These are phyloP conservation scores for Chloroclysta siterata DNA, from an alignment of 2,888 invertebrate species.

Conservation along the genomic window DNA sequence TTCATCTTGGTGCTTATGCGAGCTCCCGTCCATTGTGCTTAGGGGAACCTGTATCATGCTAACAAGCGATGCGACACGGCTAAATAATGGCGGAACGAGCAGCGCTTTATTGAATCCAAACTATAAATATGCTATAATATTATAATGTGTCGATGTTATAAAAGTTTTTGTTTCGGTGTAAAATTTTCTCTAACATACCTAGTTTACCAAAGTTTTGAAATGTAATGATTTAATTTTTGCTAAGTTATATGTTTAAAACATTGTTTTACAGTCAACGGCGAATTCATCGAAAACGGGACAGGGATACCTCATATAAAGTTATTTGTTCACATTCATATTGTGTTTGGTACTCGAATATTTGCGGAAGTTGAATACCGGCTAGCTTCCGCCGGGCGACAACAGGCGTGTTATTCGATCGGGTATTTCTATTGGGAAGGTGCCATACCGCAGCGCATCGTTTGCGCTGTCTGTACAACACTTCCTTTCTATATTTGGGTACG, in stretches of 20 bases:
- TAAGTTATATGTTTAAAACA: constrained; percentile 12
- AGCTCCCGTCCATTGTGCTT: constrained; percentile 45
- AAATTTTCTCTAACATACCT: not conserved
- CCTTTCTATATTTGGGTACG: constrained; percentile 35
- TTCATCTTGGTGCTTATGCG: constrained; percentile 56
- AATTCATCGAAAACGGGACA: constrained; percentile 26
- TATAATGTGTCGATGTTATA: not conserved
- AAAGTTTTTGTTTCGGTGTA: not conserved
- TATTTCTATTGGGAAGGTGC: constrained; percentile 43
- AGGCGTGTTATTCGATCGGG: constrained; percentile 47
- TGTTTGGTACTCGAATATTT: constrained; percentile 55
- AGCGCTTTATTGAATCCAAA: not conserved
- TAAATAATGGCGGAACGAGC: constrained; percentile 5
- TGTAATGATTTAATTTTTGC: not conserved
- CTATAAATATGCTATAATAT: not conserved
- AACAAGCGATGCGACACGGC: constrained; percentile 47
- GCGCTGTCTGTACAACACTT: constrained; percentile 26
- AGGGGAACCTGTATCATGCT: constrained; percentile 41
- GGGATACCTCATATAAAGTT: constrained; percentile 31
- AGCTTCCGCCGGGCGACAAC: constrained; percentile 54
- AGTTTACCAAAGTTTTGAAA: not conserved
- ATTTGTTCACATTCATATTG: constrained; percentile 49
- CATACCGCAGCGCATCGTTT: constrained; percentile 27
- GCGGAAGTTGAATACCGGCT: constrained; percentile 57
- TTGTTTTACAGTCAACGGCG: constrained; percentile 11